phyloP scores from a whole-genome alignment of 2,113 vertebrate species.

The Neofelis nebulosa region DNA sequence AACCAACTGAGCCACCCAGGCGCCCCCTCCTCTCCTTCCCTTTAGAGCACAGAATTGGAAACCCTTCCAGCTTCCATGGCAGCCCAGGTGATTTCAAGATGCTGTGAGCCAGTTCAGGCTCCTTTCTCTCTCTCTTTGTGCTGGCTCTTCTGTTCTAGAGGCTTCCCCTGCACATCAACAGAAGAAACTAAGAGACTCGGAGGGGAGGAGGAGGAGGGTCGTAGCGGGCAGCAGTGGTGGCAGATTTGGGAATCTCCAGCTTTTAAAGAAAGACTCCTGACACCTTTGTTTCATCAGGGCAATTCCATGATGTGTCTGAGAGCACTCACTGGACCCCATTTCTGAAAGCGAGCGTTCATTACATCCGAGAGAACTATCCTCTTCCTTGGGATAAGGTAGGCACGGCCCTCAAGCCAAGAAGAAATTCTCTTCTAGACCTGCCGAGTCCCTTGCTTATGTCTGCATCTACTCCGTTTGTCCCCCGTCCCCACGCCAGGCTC shows the following conservation, averaged over 20 bases:
- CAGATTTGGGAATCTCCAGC: neutral
- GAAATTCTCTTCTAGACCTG: accelerated
- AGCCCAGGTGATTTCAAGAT: neutral
- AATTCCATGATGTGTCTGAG: slow-evolving; percentile 85
- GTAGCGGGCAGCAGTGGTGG: accelerated
- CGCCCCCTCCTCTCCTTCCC: neutral
- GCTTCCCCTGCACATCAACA: neutral
- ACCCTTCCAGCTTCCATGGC: neutral
- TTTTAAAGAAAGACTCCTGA: neutral
- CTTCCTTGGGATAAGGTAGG: slow-evolving; percentile 87
- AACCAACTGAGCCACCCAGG: too few relatives aligned
- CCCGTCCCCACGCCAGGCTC: neutral
- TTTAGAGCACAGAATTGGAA: neutral
- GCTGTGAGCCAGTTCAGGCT: too few relatives aligned
- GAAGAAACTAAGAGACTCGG: neutral
- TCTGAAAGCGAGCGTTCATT: slow-evolving; percentile 84
- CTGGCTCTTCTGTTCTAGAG: neutral
- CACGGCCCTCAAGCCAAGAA: neutral
- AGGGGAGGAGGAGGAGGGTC: neutral
- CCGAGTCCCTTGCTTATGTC: neutral
- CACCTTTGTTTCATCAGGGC: slow-evolving; percentile 72
- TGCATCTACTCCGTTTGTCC: too few relatives aligned
- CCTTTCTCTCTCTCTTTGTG: too few relatives aligned
- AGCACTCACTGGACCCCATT: slow-evolving; percentile 89
- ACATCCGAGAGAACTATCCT: slow-evolving; percentile 85